These are phyloP conservation scores for Thymelicus lineola DNA, from an alignment of 2,888 invertebrate species.

Conservation along the genomic window DNA sequence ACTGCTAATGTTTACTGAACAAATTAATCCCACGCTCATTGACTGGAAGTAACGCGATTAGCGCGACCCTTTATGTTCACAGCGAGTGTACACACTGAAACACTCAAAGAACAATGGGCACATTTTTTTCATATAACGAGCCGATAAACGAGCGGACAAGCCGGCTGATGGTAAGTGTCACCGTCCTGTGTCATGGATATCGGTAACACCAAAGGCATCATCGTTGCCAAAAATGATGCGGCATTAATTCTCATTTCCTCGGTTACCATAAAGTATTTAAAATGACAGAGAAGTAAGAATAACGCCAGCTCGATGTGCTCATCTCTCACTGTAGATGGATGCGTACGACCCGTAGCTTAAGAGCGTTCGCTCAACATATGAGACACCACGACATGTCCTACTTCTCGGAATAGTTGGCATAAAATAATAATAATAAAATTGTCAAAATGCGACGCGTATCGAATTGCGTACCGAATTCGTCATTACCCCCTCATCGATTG, in stretches of 20 bases:
- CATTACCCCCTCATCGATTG: constrained; percentile 19
- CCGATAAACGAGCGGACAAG: too few species aligned
- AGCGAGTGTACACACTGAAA: neutral
- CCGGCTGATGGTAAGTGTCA: too few species aligned
- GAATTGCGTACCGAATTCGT: neutral
- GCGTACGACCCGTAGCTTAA: too few species aligned
- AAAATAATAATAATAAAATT: neutral
- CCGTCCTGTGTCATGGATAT: too few species aligned
- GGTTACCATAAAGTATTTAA: too few species aligned
- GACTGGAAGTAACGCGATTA: constrained; percentile 34
- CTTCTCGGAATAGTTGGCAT: neutral
- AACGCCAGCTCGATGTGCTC: too few species aligned
- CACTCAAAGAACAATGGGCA: constrained; percentile 3
- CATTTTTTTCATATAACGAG: neutral
- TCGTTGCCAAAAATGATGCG: too few species aligned
- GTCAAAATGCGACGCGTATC: neutral
- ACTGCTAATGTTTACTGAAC: constrained; percentile 30
- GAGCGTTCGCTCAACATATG: neutral
- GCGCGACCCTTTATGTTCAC: constrained; percentile 28
- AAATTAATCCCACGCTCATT: constrained; percentile 27
- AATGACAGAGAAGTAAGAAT: too few species aligned
- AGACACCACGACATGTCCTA: neutral
- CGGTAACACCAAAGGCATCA: too few species aligned
- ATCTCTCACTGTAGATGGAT: too few species aligned
- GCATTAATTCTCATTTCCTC: too few species aligned